phyloP scores from a whole-genome alignment of 92 coral and sea anemone genomes.

The Isaurus tuberculatus region DNA sequence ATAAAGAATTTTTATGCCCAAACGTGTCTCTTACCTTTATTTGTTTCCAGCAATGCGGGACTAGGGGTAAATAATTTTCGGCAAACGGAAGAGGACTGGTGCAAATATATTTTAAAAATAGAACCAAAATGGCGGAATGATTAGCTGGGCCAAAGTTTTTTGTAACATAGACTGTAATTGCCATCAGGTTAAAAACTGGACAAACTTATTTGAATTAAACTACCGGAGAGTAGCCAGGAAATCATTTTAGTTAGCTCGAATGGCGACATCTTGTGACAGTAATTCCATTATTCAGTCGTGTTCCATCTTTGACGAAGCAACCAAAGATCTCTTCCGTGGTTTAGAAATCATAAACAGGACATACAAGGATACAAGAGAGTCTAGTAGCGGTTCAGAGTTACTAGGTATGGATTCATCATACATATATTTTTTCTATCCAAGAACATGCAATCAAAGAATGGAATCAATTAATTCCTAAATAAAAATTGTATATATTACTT shows the following conservation, averaged over 20 bases:
- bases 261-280: background rate
- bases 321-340: constrained; percentile 23
- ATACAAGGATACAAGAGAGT: constrained; percentile 5
- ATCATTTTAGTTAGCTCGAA: too few relatives aligned
- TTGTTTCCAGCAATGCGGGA: too few relatives aligned
- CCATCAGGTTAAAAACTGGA: background rate
- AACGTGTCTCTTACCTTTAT: too few relatives aligned
- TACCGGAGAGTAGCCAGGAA: background rate
- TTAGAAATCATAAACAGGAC: constrained; percentile 14
- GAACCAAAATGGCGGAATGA: constrained; percentile 42
- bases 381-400: background rate
- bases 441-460: too few relatives aligned
- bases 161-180: background rate
- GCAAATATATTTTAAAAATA: background rate
- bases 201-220: background rate
- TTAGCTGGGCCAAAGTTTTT: background rate
- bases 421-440: too few relatives aligned
- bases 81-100: constrained; percentile 3
- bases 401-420: background rate
- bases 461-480: too few relatives aligned
- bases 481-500: too few relatives aligned
- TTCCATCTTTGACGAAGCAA: constrained; percentile 35
- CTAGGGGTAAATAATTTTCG: too few relatives aligned
- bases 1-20: too few relatives aligned
- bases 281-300: background rate